A percentile compares a stretch with the other conserved stretches of the same genome.
These are phyloP conservation scores for Sciurus carolinensis DNA, from an alignment of 2,797 vertebrate genomes.

Conservation along the genomic window DNA sequence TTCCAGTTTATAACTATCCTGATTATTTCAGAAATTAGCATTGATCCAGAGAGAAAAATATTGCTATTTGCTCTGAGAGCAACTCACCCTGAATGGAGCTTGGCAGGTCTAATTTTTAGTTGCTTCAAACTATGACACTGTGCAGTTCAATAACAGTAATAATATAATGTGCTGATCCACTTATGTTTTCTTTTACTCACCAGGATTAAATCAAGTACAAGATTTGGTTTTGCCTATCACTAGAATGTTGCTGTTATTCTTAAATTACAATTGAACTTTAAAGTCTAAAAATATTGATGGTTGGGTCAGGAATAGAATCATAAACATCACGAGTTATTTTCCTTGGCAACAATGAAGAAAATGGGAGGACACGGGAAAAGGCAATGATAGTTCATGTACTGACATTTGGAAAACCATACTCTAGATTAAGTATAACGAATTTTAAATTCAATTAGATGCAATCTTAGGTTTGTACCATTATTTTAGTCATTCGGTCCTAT, in stretches of 20 bases:
- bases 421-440: constrained; percentile 51
- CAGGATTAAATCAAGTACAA: neutral
- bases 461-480: constrained; percentile 33
- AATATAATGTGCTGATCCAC: neutral
- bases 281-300: neutral
- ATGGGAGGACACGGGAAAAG: neutral
- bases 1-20: neutral
- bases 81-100: neutral
- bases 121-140: neutral
- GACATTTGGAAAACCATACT: constrained; percentile 5
- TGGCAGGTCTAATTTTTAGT: neutral
- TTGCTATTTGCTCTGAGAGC: constrained; percentile 14
- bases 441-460: constrained; percentile 71
- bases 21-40: neutral
- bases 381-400: neutral
- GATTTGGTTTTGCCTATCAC: neutral
- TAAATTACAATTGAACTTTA: constrained; percentile 39
- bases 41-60: neutral
- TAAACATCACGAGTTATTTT: neutral
- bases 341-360: neutral
- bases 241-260: neutral
- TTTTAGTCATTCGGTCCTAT: constrained; percentile 65
- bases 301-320: neutral
- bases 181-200: neutral
- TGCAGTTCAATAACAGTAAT: neutral